These are phyloP conservation scores for Nysson spinosus DNA, from an alignment of 2,888 invertebrate genomes.

Conservation along the genomic window DNA sequence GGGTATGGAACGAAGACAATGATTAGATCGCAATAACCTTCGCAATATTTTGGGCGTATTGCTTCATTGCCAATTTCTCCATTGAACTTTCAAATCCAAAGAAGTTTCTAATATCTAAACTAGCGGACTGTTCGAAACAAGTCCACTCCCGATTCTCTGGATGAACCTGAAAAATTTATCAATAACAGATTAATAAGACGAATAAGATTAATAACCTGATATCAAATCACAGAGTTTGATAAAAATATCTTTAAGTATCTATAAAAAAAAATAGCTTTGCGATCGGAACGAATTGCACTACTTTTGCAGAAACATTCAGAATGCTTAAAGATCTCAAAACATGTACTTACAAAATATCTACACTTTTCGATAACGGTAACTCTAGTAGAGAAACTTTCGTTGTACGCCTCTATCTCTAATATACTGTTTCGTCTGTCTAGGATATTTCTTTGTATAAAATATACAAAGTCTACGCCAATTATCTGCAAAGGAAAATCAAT, in stretches of 20 bases:
- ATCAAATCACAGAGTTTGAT: neutral
- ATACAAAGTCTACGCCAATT: conserved; percentile 93
- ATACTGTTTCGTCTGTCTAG: conserved; percentile 88
- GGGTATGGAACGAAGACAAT: neutral
- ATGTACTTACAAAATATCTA: conserved; percentile 89
- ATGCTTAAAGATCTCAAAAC: neutral
- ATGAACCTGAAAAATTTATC: conserved; percentile 83
- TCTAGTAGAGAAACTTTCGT: conserved; percentile 92
- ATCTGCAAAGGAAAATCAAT: too few relatives aligned
- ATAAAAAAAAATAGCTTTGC: too few relatives aligned
- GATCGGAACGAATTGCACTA: too few relatives aligned
- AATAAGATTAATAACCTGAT: neutral
- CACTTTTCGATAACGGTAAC: conserved; percentile 93
- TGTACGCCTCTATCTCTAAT: conserved; percentile 93
- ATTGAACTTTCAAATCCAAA: conserved; percentile 96
- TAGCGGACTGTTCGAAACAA: conserved; percentile 95
- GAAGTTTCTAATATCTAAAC: conserved; percentile 95
- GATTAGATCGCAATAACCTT: conserved; percentile 79
- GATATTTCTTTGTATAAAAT: conserved; percentile 93
- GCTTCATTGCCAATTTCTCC: conserved; percentile 97
- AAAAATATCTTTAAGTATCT: neutral
- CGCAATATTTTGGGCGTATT: conserved; percentile 92
- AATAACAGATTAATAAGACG: neutral
- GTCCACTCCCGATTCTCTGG: conserved; percentile 97
- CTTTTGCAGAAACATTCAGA: neutral